A percentile compares a stretch with the other conserved stretches of the same genome.
phyloP scores from a whole-genome alignment of 1,140 invertebrate genomes.

The Vanessa tameamea region DNA sequence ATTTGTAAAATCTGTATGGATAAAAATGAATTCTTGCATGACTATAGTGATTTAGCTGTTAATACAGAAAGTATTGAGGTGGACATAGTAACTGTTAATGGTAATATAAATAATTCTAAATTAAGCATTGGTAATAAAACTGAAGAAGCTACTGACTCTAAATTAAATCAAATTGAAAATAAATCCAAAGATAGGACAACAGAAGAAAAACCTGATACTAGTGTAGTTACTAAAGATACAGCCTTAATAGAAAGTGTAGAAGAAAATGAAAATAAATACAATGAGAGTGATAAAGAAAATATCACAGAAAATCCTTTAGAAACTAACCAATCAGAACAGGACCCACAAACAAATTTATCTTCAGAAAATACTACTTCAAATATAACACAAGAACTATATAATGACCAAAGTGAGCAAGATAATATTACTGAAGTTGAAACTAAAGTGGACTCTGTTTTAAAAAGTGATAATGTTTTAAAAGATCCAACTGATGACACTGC shows the following conservation, averaged over 20 bases:
- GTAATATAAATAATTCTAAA: constrained; percentile 23
- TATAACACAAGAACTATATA: background rate
- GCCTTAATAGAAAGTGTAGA: background rate
- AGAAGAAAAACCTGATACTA: constrained; percentile 13
- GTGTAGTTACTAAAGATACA: background rate
- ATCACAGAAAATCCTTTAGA: background rate
- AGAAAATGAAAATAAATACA: background rate
- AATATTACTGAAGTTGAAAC: constrained; percentile 1
- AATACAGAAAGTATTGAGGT: constrained; percentile 49
- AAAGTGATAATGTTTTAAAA: constrained; percentile 9
- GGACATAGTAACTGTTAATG: constrained; percentile 33
- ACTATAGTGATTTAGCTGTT: constrained; percentile 82
- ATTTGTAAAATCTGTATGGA: constrained; percentile 88
- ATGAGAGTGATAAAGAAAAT: constrained; percentile 1
- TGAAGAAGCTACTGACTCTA: constrained; percentile 7
- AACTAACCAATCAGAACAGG: constrained; percentile 1
- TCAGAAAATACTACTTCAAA: background rate
- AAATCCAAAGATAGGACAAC: constrained; percentile 14
- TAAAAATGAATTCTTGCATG: constrained; percentile 87
- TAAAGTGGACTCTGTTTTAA: background rate
- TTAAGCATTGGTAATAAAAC: constrained; percentile 27
- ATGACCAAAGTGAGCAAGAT: background rate
- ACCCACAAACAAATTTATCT: background rate
- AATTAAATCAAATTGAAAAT: constrained; percentile 13
- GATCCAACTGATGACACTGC: background rate